Conservation (phyloP, 2,797 vertebrate species). For the Danionella dracula region DNA sequence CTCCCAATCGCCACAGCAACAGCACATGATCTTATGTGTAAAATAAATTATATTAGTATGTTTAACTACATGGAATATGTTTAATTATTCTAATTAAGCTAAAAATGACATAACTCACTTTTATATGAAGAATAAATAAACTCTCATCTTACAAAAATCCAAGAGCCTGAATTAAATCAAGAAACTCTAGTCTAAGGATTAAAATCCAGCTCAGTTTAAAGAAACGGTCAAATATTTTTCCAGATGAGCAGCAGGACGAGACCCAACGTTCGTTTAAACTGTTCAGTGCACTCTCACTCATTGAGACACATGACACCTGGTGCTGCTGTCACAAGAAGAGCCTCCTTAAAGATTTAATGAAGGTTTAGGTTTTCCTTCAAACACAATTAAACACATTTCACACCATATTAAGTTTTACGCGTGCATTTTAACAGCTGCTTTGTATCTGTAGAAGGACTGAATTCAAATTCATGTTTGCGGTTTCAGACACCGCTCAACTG, state of each 20-base stretch:
- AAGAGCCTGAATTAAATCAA: no score
- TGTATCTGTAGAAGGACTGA: background rate
- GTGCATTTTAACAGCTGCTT: background rate
- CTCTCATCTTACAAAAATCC: background rate
- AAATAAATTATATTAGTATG: background rate
- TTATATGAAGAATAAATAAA: background rate
- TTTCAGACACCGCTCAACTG: background rate
- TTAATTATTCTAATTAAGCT: background rate
- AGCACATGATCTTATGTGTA: conserved; percentile 48
- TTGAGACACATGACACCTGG: conserved; percentile 49
- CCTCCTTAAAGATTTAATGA: conserved; percentile 73
- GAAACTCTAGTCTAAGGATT: no score
- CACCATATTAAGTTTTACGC: conserved; percentile 37
- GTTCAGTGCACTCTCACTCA: conserved; percentile 61
- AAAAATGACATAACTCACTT: no score
- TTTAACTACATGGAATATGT: background rate
- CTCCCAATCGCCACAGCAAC: conserved; percentile 59
- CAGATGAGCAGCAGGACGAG: conserved; percentile 22
- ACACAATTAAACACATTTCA: conserved; percentile 47
- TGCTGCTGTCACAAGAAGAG: conserved; percentile 49
- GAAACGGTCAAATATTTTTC: conserved; percentile 1
- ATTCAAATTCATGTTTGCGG: background rate
- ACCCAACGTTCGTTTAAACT: conserved; percentile 39
- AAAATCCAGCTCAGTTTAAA: background rate
- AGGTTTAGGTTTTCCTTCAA: conserved; percentile 61